A percentile compares a stretch with the other conserved stretches of the same genome.
Conservation (phyloP, 1,140 invertebrate genomes). For the Mya arenaria region DNA sequence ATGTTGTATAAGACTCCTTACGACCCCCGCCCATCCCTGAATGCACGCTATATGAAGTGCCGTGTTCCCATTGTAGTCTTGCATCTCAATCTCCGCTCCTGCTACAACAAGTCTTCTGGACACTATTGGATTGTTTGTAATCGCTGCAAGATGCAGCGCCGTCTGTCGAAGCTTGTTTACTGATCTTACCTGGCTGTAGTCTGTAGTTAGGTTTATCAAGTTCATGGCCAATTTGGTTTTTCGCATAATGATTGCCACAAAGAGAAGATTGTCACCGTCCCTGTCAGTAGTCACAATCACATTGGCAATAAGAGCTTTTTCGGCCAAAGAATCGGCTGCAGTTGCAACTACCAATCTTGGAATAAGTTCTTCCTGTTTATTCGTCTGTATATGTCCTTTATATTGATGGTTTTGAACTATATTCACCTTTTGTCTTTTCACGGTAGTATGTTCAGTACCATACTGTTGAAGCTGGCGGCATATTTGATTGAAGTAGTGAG, state of each 20-base stretch:
- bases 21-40: constrained; percentile 86
- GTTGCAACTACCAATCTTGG: too few relatives aligned
- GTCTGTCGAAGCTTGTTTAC: constrained; percentile 79
- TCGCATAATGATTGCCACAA: constrained; percentile 11
- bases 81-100: constrained; percentile 82
- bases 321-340: too few relatives aligned
- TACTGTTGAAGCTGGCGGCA: too few relatives aligned
- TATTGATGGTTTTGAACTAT: too few relatives aligned
- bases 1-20: constrained; percentile 80
- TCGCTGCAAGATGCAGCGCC: constrained; percentile 87
- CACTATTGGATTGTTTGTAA: constrained; percentile 85
- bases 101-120: constrained; percentile 85
- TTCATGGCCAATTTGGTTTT: neutral
- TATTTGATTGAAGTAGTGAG: too few relatives aligned
- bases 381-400: too few relatives aligned
- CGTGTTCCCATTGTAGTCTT: constrained; percentile 81
- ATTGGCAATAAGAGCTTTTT: neutral
- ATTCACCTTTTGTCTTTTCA: too few relatives aligned
- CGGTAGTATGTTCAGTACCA: too few relatives aligned
- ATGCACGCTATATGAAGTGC: constrained; percentile 90
- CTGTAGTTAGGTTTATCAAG: constrained; percentile 9
- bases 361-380: too few relatives aligned
- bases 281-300: neutral
- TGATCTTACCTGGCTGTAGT: neutral
- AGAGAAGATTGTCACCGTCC: constrained; percentile 22